Evolutionary conservation across 2,888 invertebrate species (phyloP), one percentile per base, ranked within the genome.

Genomic region (Ptilodon capucinus): DNA sequence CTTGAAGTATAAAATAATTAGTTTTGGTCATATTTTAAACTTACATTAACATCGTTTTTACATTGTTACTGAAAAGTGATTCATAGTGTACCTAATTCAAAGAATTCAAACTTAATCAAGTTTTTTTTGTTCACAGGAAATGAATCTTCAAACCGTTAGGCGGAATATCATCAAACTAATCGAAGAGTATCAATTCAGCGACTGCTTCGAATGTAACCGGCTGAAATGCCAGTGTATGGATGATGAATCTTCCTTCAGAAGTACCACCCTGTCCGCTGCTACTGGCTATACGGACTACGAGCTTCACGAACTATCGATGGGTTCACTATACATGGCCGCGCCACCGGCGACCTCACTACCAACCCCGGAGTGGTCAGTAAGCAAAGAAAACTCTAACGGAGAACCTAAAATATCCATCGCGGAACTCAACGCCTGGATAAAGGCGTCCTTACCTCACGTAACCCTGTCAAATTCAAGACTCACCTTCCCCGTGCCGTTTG

Each of bases 61-160:
- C n/a, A n/a, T n/a, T n/a, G n/a, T n/a, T n/a, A n/a, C n/a, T n/a
- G n/a, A n/a, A n/a, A n/a, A n/a, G n/a, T n/a, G n/a, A n/a, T n/a
- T n/a, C n/a, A n/a, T n/a, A n/a, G n/a, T n/a, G n/a, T n/a, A n/a
- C n/a, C n/a, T n/a, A n/a, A n/a, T n/a, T n/a, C n/a, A n/a, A n/a
- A n/a, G 32, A 32, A 8, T 4, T 32, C 13, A 32, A 32, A 32
- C n/a, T 35, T 7, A 16, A 35, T 16, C 9, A 18, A 16, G n/a
- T 5, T 34, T 34, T 9, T 34, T 25, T 30, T 39, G 11, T 11
- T 21, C 23, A 36, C 68, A 81, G 81, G 76, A 78, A 48, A 23
- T 74, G 4, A 76, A 75, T 49, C 64, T 80, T 11, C 69, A 73
- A 19, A 47, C 57, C 2, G 53, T 72, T 11, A 50, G 71, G n/a